phyloP scores from a whole-genome alignment of 2,888 invertebrate species.

The Xiphydria camelus region DNA sequence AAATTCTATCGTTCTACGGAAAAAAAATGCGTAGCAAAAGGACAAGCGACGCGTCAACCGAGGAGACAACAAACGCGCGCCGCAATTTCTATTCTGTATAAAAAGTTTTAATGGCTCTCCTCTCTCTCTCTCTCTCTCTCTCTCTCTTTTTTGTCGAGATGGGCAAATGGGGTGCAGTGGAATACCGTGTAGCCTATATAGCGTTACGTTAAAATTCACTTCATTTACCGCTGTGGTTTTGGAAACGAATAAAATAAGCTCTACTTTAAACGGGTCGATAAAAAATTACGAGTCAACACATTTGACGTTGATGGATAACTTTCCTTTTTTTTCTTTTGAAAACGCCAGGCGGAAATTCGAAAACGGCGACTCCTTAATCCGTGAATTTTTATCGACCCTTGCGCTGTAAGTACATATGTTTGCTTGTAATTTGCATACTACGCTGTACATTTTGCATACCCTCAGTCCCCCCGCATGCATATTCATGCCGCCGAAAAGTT shows the following conservation, averaged over 20 bases:
- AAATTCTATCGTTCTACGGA: too few relatives aligned
- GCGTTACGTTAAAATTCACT: slow-evolving; percentile 7
- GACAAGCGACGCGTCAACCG: too few relatives aligned
- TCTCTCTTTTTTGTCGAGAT: slow-evolving; percentile 3
- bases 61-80: too few relatives aligned
- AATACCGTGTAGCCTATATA: slow-evolving; percentile 2
- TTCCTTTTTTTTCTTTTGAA: background rate
- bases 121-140: background rate
- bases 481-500: too few relatives aligned
- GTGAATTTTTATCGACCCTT: background rate
- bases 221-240: slow-evolving; percentile 12
- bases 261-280: background rate
- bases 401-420: slow-evolving; percentile 11
- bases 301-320: slow-evolving; percentile 1
- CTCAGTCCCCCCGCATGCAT: background rate
- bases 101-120: too few relatives aligned
- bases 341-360: too few relatives aligned
- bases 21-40: too few relatives aligned
- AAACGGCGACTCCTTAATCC: slow-evolving; percentile 11
- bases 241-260: too few relatives aligned
- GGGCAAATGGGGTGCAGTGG: too few relatives aligned
- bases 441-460: slow-evolving; percentile 4
- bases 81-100: too few relatives aligned
- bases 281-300: slow-evolving; percentile 11
- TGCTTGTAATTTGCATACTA: slow-evolving; percentile 13